These are phyloP conservation scores for Hirtodrosophila trivittata DNA, from an alignment of 2,888 invertebrate species.

Conservation along the genomic window DNA sequence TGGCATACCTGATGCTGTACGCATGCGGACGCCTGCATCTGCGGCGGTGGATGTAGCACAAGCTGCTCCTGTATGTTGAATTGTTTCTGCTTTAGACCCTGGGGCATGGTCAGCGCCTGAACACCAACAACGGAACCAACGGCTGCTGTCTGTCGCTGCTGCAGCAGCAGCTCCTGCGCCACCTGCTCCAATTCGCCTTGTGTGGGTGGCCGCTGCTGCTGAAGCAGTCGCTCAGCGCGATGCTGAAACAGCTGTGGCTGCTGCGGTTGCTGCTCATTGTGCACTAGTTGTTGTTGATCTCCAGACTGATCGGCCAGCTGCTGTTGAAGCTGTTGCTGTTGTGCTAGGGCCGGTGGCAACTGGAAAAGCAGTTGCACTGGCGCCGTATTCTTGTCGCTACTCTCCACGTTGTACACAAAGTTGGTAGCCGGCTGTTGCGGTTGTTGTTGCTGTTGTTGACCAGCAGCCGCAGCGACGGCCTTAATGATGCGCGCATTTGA, in stretches of 20 bases:
- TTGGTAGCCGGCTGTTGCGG: slow-evolving; percentile 80
- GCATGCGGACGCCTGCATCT: slow-evolving; percentile 80
- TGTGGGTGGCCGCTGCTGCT: slow-evolving; percentile 72
- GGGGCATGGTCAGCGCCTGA: slow-evolving; percentile 67
- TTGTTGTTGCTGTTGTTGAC: slow-evolving; percentile 75
- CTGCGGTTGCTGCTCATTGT: slow-evolving; percentile 64
- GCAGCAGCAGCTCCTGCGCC: slow-evolving; percentile 81
- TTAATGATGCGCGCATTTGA: slow-evolving; percentile 80
- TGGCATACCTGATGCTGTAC: slow-evolving; percentile 74
- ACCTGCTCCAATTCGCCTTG: slow-evolving; percentile 81
- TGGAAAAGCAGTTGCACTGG: slow-evolving; percentile 84
- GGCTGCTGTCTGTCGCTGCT: slow-evolving; percentile 78
- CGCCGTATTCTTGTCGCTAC: slow-evolving; percentile 82
- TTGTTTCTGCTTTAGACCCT: slow-evolving; percentile 78
- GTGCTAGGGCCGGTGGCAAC: slow-evolving; percentile 77
- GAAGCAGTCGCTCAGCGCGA: slow-evolving; percentile 71
- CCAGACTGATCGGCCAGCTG: slow-evolving; percentile 42
- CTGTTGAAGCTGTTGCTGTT: slow-evolving; percentile 61
- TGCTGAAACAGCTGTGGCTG: slow-evolving; percentile 78
- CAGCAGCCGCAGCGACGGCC: slow-evolving; percentile 78
- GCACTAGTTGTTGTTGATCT: slow-evolving; percentile 68
- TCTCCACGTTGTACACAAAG: slow-evolving; percentile 84
- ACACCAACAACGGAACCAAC: slow-evolving; percentile 59
- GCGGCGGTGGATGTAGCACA: slow-evolving; percentile 74
- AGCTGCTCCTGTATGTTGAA: slow-evolving; percentile 75